A percentile compares a stretch with the other conserved stretches of the same genome.
Conservation (phyloP, 2,888 invertebrate species). For the Ichneumoninae sp. region DNA sequence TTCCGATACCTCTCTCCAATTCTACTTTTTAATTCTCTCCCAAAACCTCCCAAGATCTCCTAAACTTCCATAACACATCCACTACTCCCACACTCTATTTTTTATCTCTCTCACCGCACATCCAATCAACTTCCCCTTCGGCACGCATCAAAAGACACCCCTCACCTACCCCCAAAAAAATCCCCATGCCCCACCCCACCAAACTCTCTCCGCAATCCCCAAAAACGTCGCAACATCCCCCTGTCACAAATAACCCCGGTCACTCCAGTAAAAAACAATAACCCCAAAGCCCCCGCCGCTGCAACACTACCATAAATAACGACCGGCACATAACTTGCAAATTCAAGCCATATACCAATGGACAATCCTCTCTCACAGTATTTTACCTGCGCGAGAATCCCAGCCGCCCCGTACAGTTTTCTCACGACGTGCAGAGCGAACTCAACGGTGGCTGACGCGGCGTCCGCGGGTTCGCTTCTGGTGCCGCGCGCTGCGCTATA, state of each 20-base stretch:
- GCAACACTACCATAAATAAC: conserved; percentile 65
- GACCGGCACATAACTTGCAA: conserved; percentile 80
- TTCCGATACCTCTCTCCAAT: no score
- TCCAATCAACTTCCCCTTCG: no score
- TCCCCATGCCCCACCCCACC: no score
- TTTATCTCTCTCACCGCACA: no score
- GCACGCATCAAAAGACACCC: no score
- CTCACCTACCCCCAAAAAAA: no score
- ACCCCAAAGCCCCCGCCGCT: neutral
- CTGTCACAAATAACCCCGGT: conserved; percentile 3
- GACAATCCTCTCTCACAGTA: conserved; percentile 7
- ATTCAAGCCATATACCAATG: conserved; percentile 71
- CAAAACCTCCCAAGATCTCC: neutral
- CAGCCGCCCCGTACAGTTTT: conserved; percentile 25
- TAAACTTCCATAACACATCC: no score
- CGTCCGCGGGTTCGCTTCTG: conserved; percentile 39
- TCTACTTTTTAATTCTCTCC: no score
- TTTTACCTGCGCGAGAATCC: conserved; percentile 14
- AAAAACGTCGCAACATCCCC: conserved; percentile 4
- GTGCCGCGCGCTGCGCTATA: conserved; percentile 69
- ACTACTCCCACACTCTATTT: no score
- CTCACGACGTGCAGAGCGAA: conserved; percentile 35
- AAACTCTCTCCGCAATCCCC: no score
- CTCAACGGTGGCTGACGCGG: conserved; percentile 50
- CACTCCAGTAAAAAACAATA: conserved; percentile 22